These are phyloP conservation scores for Garrulus glandarius DNA, from an alignment of 2,797 vertebrate species.

Conservation along the genomic window DNA sequence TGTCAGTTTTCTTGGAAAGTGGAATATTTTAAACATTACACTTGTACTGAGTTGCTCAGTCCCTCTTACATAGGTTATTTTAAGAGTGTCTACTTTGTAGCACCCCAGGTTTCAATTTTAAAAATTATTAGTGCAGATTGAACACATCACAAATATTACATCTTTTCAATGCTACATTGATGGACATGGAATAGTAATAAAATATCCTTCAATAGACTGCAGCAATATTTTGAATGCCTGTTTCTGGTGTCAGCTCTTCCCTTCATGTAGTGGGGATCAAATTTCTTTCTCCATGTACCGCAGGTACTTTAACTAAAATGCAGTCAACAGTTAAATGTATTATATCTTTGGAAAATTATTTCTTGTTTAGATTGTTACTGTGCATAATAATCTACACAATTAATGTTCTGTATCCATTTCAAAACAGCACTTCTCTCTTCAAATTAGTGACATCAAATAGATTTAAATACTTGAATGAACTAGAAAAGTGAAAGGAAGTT, in stretches of 20 bases:
- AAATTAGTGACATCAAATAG: neutral
- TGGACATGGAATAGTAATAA: neutral
- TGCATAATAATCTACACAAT: neutral
- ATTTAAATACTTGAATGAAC: neutral
- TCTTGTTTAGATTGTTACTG: neutral
- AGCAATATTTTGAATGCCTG: neutral
- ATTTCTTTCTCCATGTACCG: neutral
- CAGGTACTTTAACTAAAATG: neutral
- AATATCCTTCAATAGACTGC: neutral
- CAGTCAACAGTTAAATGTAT: neutral
- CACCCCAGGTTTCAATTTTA: neutral
- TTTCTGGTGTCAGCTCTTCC: neutral
- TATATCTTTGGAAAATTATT: neutral
- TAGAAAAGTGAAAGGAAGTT: neutral
- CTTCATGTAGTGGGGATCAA: neutral
- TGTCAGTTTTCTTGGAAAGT: neutral
- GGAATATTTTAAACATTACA: neutral
- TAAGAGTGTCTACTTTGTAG: neutral
- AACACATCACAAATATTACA: neutral
- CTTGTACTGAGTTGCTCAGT: neutral
- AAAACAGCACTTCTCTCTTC: neutral
- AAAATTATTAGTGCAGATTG: neutral
- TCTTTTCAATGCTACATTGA: neutral
- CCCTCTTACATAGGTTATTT: neutral
- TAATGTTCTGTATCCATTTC: neutral